Evolutionary conservation across 2,113 vertebrate species (phyloP), one percentile per base, ranked within the genome.

Genomic region (Phodopus roborovskii): DNA sequence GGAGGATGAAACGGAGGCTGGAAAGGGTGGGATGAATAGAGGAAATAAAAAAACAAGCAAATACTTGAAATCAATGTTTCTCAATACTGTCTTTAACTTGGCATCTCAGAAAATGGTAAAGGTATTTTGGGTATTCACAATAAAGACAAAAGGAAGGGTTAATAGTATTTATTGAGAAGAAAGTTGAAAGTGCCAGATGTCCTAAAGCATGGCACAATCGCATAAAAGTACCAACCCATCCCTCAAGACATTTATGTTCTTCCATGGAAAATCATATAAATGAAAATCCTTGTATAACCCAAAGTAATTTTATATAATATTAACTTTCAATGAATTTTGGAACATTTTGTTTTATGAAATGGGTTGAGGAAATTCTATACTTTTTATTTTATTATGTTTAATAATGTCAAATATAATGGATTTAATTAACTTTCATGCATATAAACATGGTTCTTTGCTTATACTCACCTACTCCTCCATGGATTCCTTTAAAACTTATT

Each of bases 401-500:
- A 62, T 20, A 39, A 26, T 84, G 45, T 30, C 42, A 48, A 48
- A 68, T 20, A 19, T 45, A 85, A 85, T 60, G 53, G 20, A 15
- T 28, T 62, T 62, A 12, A 83, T 58, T 84, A 64, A 10, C 42
- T 36, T 48, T 24, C 17, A 3, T 50, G 48, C 30, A 86, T 24
- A 58, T n/a, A 56, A 45, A 86, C 64, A 86, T 2, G 5, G 62
- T 24, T 22, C 9, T 48, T 22, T 48, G 84, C 64, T 86, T 45
- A 53, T n/a, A 53, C 24, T 70, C 20, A 26, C 33, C 42, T 7
- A 64, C 26, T 39, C 24, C 5, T 33, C 83, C 56, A 66, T 7
- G 75, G 30, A 62, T 87, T 92, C 39, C 75, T 93, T 83, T 70
- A 48, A 83, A 90, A 78, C 87, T 92, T 95, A 90, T n/a, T 70